Conservation (phyloP, 2,888 invertebrate genomes). For the Ophion ventricosus region DNA sequence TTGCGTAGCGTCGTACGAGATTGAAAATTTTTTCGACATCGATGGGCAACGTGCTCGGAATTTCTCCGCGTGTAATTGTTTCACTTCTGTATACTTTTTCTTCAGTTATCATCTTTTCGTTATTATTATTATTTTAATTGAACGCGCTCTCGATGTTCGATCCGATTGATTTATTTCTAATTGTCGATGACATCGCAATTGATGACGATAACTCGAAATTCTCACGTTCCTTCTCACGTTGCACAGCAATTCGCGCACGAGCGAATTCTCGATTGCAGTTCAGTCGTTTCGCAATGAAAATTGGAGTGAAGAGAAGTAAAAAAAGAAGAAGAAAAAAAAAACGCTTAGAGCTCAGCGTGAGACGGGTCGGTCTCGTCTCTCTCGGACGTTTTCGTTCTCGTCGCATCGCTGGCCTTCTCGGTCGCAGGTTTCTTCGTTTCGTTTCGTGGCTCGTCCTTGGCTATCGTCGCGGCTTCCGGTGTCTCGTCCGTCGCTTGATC, state of each 20-base stretch:
- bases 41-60: too few species aligned
- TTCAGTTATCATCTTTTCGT: too few species aligned
- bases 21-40: too few species aligned
- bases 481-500: slow-evolving; percentile 71
- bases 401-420: slow-evolving; percentile 63
- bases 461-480: slow-evolving; percentile 68
- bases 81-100: too few species aligned
- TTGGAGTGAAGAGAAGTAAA: slow-evolving; percentile 15
- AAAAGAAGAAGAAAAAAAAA: too few species aligned
- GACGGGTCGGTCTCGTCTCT: slow-evolving; percentile 67
- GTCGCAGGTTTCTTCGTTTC: not conserved
- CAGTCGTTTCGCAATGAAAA: slow-evolving; percentile 11
- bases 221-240: not conserved
- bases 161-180: too few species aligned
- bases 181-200: too few species aligned
- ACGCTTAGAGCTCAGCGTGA: slow-evolving; percentile 76
- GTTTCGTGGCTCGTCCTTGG: slow-evolving; percentile 69
- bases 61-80: too few species aligned
- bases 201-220: not conserved
- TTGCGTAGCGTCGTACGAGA: too few species aligned
- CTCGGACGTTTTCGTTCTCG: slow-evolving; percentile 67
- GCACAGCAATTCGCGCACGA: not conserved
- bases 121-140: too few species aligned
- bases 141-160: too few species aligned
- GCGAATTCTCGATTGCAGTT: slow-evolving; percentile 11